Evolutionary conservation across 2,797 vertebrate species (phyloP).

Genomic region (Propithecus perrieri): DNA sequence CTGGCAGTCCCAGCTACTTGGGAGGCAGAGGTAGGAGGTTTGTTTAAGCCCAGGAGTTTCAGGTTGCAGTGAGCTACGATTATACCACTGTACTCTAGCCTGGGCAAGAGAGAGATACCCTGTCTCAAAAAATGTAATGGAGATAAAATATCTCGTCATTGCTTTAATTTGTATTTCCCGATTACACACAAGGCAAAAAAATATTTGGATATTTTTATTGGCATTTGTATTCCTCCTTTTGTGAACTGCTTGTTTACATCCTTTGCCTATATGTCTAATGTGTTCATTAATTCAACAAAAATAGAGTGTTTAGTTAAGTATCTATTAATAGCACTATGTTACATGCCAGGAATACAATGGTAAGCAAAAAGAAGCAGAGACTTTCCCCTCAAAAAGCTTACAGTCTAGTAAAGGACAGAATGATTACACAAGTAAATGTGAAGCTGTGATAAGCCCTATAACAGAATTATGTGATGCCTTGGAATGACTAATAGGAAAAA

Average conservation of each 20-base stretch:
- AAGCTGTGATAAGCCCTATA: background rate
- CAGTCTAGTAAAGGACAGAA: background rate
- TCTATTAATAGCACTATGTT: background rate
- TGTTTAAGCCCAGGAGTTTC: background rate
- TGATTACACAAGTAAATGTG: background rate
- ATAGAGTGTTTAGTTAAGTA: background rate
- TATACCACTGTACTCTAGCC: background rate
- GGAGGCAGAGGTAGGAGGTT: too few relatives aligned
- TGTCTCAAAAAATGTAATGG: background rate
- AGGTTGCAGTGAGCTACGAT: background rate
- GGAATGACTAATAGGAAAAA: background rate
- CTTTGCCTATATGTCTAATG: background rate
- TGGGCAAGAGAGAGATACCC: background rate
- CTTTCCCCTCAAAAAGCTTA: background rate
- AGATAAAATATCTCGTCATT: background rate
- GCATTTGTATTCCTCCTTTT: constrained; percentile 19
- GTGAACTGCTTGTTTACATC: constrained; percentile 9
- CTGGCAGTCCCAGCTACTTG: too few relatives aligned
- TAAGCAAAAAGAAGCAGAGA: background rate
- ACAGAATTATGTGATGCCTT: background rate
- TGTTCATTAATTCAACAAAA: constrained; percentile 39
- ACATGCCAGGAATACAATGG: background rate
- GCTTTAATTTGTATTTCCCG: background rate
- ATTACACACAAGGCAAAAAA: background rate
- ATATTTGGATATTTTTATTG: background rate